Conservation (phyloP, 1,140 invertebrate species). For the Himalopsyche phryganea region DNA sequence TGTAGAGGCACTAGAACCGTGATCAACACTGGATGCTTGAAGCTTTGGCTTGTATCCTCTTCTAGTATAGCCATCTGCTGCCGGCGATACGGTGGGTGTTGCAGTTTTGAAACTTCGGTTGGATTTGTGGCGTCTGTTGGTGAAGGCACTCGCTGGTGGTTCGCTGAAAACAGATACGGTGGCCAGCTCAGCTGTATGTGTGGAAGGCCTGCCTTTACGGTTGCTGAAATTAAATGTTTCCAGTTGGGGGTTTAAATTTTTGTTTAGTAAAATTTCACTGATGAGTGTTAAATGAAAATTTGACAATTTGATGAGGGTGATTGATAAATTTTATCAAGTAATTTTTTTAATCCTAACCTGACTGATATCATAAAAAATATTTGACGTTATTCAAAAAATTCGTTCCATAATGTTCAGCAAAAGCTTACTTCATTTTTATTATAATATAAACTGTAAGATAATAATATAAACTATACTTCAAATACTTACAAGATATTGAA, state of each 20-base stretch:
- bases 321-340: too few species aligned
- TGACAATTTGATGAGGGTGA: too few species aligned
- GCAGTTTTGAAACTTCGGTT: slow-evolving; percentile 45
- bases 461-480: too few species aligned
- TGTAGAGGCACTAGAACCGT: slow-evolving; percentile 48
- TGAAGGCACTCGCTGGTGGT: slow-evolving; percentile 45
- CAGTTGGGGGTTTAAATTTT: not conserved
- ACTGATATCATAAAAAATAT: too few species aligned
- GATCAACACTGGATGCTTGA: slow-evolving; percentile 55
- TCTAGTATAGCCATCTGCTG: slow-evolving; percentile 47
- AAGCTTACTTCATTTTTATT: too few species aligned
- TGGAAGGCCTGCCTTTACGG: slow-evolving; percentile 48
- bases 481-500: too few species aligned
- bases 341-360: too few species aligned
- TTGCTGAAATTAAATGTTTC: slow-evolving; percentile 44
- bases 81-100: slow-evolving; percentile 39
- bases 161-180: slow-evolving; percentile 65
- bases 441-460: too few species aligned
- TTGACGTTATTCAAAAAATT: too few species aligned
- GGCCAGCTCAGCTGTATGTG: slow-evolving; percentile 51
- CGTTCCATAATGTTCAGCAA: too few species aligned
- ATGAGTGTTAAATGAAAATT: too few species aligned
- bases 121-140: slow-evolving; percentile 47
- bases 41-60: slow-evolving; percentile 60
- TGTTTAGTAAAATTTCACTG: too few species aligned